Conservation (phyloP, 2,113 vertebrate species). For the Struthio camelus region DNA sequence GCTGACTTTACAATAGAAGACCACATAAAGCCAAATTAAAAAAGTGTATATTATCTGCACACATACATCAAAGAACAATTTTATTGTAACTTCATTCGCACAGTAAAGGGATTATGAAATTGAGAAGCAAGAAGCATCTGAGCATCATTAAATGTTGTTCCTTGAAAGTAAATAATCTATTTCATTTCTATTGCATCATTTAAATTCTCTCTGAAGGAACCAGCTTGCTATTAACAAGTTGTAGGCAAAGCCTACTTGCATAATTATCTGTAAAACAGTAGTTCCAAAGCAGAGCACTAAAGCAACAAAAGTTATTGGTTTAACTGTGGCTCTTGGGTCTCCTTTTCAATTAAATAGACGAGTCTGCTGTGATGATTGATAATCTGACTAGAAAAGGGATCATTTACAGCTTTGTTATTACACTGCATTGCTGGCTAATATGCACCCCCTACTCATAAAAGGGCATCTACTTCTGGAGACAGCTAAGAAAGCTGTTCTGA, state of each 20-base stretch:
- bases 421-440: neutral
- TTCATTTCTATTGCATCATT: constrained; percentile 74
- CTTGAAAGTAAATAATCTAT: constrained; percentile 18
- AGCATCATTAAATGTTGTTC: neutral
- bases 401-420: neutral
- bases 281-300: neutral
- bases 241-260: neutral
- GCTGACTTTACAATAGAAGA: neutral
- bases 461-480: neutral
- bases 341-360: neutral
- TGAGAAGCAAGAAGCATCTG: neutral
- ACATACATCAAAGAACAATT: neutral
- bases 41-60: neutral
- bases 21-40: neutral
- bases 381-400: neutral
- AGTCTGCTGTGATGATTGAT: neutral
- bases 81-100: neutral
- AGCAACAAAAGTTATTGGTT: neutral
- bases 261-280: neutral
- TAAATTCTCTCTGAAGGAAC: constrained; percentile 41
- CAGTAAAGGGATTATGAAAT: neutral
- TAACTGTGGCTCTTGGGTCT: neutral
- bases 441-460: neutral
- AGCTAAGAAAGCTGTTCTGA: neutral
- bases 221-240: neutral